Base-by-base conservation (phyloP, 2,888 invertebrate species). In the Heliconius charithonia region DNA sequence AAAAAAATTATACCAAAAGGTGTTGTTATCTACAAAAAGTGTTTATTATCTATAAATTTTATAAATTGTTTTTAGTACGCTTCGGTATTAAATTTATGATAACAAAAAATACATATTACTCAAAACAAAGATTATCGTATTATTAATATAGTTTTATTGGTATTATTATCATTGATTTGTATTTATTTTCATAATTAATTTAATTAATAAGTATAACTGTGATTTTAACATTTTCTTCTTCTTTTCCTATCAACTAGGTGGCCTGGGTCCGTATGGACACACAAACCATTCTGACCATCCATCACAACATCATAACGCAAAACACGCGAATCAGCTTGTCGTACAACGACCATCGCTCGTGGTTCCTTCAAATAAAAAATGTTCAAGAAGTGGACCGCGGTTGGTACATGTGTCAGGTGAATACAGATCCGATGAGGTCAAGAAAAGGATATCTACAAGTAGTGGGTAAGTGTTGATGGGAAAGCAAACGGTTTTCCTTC, bases 201-300 rank as follows among this genome's bases (percentile, higher is more conserved):
- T 45, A n/a, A n/a, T n/a, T n/a, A n/a, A n/a, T n/a, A 0, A 63
- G 2, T 27, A 25, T 16, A 63, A 27, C 7, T 6, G 27, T 27
- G 2, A 63, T 16, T 63, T 29, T 16, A 27, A 63, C 13, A 16
- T 62, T 63, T 27, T 6, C 25, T 27, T 62, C 16, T 56, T 19
- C 29, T 63, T n/a, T 72, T 16, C 65, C 73, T 66, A 19, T 79
- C 82, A 83, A 71, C n/a, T 84, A 98, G 98, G 98, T 98, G 82
- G 98, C 98, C 83, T 98, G 98, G 98, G 98, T 98, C 27, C 96
- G 98, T 59, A 98, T 98, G 86, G 98, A 98, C 88, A 98, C 98
- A 0, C 98, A 98, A 92, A 98, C 98, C 4, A 98, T 98, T 86
- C 95, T 98, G 79, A 98, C 98, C 81, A 98, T 98, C 87, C 98